Conservation (phyloP, 2,797 vertebrate genomes). For the Adelosebastes latens region DNA sequence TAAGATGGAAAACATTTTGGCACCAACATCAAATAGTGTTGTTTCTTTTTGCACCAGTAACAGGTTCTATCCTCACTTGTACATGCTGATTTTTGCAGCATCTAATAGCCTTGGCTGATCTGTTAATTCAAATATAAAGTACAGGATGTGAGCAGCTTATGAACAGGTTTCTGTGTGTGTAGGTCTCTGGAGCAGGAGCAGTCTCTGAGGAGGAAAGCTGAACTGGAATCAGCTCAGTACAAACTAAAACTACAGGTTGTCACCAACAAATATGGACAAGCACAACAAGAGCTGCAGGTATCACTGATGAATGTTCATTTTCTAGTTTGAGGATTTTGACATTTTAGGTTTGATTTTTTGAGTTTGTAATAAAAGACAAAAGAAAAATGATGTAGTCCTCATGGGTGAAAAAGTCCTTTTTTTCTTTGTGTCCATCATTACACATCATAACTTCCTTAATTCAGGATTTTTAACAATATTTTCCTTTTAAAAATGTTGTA, state of each 20-base stretch:
- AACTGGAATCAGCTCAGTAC: conserved; percentile 93
- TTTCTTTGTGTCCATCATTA: not conserved
- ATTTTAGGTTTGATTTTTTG: too few species aligned
- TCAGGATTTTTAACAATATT: not conserved
- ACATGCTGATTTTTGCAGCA: not conserved
- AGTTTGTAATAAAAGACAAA: not conserved
- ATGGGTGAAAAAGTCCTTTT: not conserved
- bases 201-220: conserved; percentile 86
- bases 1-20: too few species aligned
- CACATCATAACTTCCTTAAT: not conserved
- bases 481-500: not conserved
- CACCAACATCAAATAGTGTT: not conserved
- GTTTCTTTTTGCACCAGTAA: not conserved
- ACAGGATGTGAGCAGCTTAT: not conserved
- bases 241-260: conserved; percentile 91
- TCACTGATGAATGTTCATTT: not conserved
- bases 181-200: conserved; percentile 91
- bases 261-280: conserved; percentile 88
- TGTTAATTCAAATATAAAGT: not conserved
- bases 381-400: not conserved
- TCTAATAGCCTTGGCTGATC: not conserved
- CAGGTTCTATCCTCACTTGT: not conserved
- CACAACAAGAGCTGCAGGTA: conserved; percentile 88
- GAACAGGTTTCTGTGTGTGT: not conserved
- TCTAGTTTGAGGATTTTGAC: not conserved